Evolutionary conservation across 2,888 invertebrate species (phyloP).

Genomic region (Sthenelais limicola): DNA sequence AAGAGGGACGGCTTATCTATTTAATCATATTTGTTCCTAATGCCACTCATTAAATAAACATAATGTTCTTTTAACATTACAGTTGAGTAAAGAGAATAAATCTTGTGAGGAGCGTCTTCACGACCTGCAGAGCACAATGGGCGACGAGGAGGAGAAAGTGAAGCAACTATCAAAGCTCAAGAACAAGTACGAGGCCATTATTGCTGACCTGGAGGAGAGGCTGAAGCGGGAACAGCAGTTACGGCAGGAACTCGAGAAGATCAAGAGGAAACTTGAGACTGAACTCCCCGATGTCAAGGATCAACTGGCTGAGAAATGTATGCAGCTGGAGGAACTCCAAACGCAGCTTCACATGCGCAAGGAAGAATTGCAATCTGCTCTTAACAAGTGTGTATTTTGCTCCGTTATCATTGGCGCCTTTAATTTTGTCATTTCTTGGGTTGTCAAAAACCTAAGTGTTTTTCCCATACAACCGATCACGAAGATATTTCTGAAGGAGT

Average conservation of each 20-base stretch:
- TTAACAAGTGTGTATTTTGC: constrained; percentile 77
- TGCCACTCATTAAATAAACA: too few species aligned
- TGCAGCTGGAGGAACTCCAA: constrained; percentile 91
- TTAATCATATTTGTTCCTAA: too few species aligned
- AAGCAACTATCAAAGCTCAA: constrained; percentile 83
- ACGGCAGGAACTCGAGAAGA: constrained; percentile 93
- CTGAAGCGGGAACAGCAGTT: constrained; percentile 91
- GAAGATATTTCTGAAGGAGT: too few species aligned
- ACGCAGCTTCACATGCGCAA: constrained; percentile 89
- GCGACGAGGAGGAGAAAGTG: constrained; percentile 97
- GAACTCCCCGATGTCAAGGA: constrained; percentile 88
- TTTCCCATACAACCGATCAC: too few species aligned
- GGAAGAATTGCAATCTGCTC: constrained; percentile 91
- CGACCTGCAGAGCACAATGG: constrained; percentile 91
- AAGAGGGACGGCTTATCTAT: too few species aligned
- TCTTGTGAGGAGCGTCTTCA: constrained; percentile 92
- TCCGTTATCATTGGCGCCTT: too few species aligned
- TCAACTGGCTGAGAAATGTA: constrained; percentile 86
- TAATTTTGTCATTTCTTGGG: too few species aligned
- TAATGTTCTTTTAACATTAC: constrained; percentile 41
- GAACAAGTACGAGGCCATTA: constrained; percentile 94
- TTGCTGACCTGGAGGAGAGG: constrained; percentile 93
- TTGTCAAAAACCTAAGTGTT: too few species aligned
- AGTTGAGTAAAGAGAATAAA: constrained; percentile 93
- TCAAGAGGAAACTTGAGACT: constrained; percentile 80